Base-by-base conservation (phyloP, 2,888 invertebrate genomes). In the Petrophora chlorosata region DNA sequence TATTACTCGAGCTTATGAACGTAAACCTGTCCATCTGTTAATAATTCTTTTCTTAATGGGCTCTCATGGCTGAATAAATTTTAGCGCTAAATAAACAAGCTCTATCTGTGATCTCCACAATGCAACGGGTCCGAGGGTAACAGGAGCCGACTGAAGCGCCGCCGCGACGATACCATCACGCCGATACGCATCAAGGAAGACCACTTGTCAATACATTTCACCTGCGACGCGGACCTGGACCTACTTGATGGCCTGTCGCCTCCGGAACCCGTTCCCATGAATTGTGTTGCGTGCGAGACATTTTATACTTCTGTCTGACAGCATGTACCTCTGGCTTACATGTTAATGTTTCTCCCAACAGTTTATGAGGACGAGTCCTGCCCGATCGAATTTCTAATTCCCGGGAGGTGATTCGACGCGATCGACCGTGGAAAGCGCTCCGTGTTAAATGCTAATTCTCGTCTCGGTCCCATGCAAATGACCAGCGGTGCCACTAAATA, bases 131-230 rank as follows among this genome's bases (percentile, higher is more conserved):
- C 69, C 73, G 78, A 73, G 81, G 80, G 77, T 69, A 76, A 73
- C 82, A 75, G 84, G 73, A 76, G 83, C 82, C 83, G 85, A 81
- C 87, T 84, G 83, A 85, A 86, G 84, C 83, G 86, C 87, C 87
- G 88, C 82, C 67, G 62, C 67, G 68, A 65, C 77, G 88, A 88
- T 88, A 88, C 80, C 83, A 89, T 88, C 89, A 87, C 85, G 67
- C 84, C 83, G 89, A 89, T 90, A 89, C 69, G 77, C 80, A 90
- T 90, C 89, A 86, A 88, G 89, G 89, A 89, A 89, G 89, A 87
- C 89, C 84, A 87, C 79, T 85, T 87, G 89, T 90, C 89, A 88
- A 88, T 89, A 88, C 88, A 85, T 82, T 84, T 88, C 88, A 89
- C 86, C 83, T 85, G 88, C 79, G 71, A 36, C 33, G 73, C 72